Evolutionary conservation across 2,888 invertebrate species (phyloP).

Genomic region (Ophion obscuratus): DNA sequence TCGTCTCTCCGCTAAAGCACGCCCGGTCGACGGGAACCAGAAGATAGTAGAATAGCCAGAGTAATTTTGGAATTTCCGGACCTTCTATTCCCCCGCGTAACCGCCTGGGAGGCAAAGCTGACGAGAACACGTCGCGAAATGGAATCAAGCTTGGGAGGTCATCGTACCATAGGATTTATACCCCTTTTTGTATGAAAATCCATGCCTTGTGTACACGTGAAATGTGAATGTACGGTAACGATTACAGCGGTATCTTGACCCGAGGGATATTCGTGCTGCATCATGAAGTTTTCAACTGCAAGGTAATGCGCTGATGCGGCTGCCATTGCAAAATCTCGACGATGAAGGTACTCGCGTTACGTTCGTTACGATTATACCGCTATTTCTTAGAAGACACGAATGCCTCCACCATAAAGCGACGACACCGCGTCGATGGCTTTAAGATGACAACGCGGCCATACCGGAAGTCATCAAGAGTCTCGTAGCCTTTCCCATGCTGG

Average conservation of each 20-base stretch:
- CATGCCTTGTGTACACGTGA: conserved; percentile 10
- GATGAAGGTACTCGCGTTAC: conserved; percentile 34
- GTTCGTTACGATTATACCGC: conserved; percentile 5
- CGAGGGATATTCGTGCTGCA: conserved; percentile 28
- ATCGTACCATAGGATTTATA: conserved; percentile 41
- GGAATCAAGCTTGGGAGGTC: conserved; percentile 45
- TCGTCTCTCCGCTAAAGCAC: conserved; percentile 22
- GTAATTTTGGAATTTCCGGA: conserved; percentile 57
- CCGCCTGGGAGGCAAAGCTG: conserved; percentile 21
- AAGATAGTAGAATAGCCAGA: not conserved
- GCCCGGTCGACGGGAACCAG: conserved; percentile 33
- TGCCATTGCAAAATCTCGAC: conserved; percentile 6
- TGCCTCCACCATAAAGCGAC: conserved; percentile 15
- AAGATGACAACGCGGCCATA: conserved; percentile 57
- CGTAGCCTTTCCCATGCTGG: conserved; percentile 48
- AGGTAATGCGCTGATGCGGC: conserved; percentile 18
- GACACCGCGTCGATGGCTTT: conserved; percentile 45
- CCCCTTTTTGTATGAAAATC: not conserved
- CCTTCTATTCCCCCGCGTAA: conserved; percentile 4
- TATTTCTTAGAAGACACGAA: conserved; percentile 25
- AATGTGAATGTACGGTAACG: conserved; percentile 23
- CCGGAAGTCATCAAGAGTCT: conserved; percentile 75
- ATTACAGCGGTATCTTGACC: conserved; percentile 26
- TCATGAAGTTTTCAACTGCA: conserved; percentile 41
- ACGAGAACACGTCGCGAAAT: conserved; percentile 10